Evolutionary conservation across 2,797 vertebrate species (phyloP), one percentile per base, ranked within the genome.

Genomic region (Molossus alvarezi): DNA sequence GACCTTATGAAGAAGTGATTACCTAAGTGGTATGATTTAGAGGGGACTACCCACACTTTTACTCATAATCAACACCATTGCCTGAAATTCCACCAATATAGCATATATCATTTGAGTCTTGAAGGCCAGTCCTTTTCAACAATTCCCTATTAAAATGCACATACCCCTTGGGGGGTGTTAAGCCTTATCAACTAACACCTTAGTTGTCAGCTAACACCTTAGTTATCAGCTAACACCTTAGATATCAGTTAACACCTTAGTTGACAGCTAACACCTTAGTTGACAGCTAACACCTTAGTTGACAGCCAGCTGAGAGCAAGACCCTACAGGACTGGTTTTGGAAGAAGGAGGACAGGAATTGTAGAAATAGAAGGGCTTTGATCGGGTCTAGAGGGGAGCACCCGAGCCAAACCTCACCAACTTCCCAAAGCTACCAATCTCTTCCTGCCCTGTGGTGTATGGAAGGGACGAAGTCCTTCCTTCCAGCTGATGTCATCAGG

Each of bases 141-240:
- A 97, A 94, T 97, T 82, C 55, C 94, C 94, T 96, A 97, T 97
- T 97, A 97, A 97, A 97, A 97, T 96, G 95, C 95, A 83, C 94
- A 96, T 97, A 96, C 96, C 90, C 90, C 96, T 96, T 97, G 90
- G 94, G 97, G 92, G 85, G 90, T 95, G 88, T 97, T 97, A 97
- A 97, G 95, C 94, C 96, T 97, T 97, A 97, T 97, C 97, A 97
- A 95, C 96, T 97, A 97, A 97, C 97, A 97, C 96, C 95, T 97
- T 97, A 95, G 95, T 96, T 97, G 94, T 97, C 97, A 97, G 85
- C 96, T 97, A 97, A 97, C 97, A 97, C 96, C 97, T 97, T 97
- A 97, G 97, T 91, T 97, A 97, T 97, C 97, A 97, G 87, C 93
- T 97, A 97, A 97, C 97, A 97, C 96, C 94, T 97, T 97, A 97